Conservation (phyloP, 1,140 invertebrate genomes). For the Phocides pigmalion region DNA sequence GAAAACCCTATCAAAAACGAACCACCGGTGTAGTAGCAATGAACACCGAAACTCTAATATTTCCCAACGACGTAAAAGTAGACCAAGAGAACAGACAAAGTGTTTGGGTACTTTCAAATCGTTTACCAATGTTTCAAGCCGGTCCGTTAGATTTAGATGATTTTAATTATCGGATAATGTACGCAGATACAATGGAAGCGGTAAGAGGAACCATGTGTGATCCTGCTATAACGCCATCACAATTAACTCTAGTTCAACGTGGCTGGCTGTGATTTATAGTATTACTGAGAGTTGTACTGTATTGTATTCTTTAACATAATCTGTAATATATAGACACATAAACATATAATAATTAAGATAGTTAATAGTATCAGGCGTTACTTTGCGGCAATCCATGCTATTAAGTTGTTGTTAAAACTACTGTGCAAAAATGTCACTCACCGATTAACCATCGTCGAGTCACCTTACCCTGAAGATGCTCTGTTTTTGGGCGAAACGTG, state of each 20-base stretch:
- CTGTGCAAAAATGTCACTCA: too few relatives aligned
- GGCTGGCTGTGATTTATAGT: background rate
- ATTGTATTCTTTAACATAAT: too few relatives aligned
- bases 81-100: slow-evolving; percentile 88
- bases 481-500: too few relatives aligned
- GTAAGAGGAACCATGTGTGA: slow-evolving; percentile 89
- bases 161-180: slow-evolving; percentile 89
- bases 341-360: too few relatives aligned
- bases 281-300: too few relatives aligned
- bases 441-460: too few relatives aligned
- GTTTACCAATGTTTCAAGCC: slow-evolving; percentile 88
- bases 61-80: slow-evolving; percentile 91
- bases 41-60: slow-evolving; percentile 86
- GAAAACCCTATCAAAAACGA: slow-evolving; percentile 86
- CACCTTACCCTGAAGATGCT: too few relatives aligned
- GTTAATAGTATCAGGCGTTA: too few relatives aligned
- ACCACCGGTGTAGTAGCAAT: slow-evolving; percentile 86
- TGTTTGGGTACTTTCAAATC: slow-evolving; percentile 90
- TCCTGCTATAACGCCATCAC: slow-evolving; percentile 48
- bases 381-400: too few relatives aligned
- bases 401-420: too few relatives aligned
- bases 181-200: slow-evolving; percentile 85
- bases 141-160: slow-evolving; percentile 85
- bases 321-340: too few relatives aligned
- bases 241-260: slow-evolving; percentile 21